Evolutionary conservation across 1,140 invertebrate species (phyloP).

Genomic region (Drosophila orena): DNA sequence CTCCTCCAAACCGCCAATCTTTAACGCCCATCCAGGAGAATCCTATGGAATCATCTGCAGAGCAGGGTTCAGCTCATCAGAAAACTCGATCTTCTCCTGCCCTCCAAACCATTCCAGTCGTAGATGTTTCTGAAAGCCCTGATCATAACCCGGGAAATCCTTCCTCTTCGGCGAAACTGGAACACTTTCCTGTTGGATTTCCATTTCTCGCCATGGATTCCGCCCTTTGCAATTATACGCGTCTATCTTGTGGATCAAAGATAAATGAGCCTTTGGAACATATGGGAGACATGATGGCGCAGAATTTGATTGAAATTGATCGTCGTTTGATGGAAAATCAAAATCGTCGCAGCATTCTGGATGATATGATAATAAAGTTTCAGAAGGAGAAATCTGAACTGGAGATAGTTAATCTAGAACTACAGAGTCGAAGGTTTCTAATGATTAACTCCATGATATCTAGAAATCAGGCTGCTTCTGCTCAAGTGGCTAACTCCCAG

Average conservation of each 20-base stretch:
- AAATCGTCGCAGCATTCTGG: constrained; percentile 71
- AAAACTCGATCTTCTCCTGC: background rate
- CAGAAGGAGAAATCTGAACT: constrained; percentile 77
- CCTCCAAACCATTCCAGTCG: too few species aligned
- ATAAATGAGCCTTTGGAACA: constrained; percentile 6
- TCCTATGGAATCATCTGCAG: too few species aligned
- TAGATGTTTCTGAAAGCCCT: background rate
- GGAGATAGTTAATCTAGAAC: constrained; percentile 62
- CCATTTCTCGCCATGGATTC: constrained; percentile 37
- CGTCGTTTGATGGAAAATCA: constrained; percentile 70
- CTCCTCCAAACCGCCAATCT: background rate
- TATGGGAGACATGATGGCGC: constrained; percentile 34
- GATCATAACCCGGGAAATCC: background rate
- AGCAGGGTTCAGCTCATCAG: background rate
- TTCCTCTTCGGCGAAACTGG: background rate
- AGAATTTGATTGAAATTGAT: constrained; percentile 73
- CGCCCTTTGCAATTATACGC: constrained; percentile 2
- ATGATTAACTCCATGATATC: constrained; percentile 55
- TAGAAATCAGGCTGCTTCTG: constrained; percentile 1
- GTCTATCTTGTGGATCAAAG: background rate
- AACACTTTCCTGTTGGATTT: constrained; percentile 20
- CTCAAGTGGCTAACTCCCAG: constrained; percentile 7
- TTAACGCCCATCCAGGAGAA: background rate
- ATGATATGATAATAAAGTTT: constrained; percentile 79
- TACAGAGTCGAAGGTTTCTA: constrained; percentile 75